Conservation (phyloP, 2,888 invertebrate genomes). For the Empis livida region DNA sequence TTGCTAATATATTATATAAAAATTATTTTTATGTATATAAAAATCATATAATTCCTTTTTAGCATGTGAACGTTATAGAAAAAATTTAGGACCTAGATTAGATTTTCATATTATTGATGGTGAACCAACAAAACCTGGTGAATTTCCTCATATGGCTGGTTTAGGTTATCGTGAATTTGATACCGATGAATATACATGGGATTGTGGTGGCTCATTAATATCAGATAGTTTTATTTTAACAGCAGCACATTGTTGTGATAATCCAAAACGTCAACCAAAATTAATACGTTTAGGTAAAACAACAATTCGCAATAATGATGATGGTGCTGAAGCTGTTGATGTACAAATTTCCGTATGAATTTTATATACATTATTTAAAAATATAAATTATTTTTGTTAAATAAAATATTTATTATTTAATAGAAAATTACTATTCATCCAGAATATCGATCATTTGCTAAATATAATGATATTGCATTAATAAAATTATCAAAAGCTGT, state of each 20-base stretch:
- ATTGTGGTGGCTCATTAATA: conserved; percentile 12
- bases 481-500: conserved; percentile 11
- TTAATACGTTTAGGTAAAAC: conserved; percentile 11
- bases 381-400: neutral
- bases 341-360: conserved; percentile 5
- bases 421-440: conserved; percentile 12
- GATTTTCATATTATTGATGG: conserved; percentile 8
- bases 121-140: conserved; percentile 5
- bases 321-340: conserved; percentile 4
- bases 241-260: conserved; percentile 12
- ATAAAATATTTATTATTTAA: neutral
- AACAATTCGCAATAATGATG: neutral
- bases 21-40: too few relatives aligned
- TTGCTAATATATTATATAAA: too few relatives aligned
- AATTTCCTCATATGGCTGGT: conserved; percentile 12
- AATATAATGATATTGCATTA: conserved; percentile 20
- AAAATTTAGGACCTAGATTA: too few relatives aligned
- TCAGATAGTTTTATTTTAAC: conserved; percentile 6
- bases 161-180: conserved; percentile 5
- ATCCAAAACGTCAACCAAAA: conserved; percentile 2
- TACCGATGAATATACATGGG: neutral
- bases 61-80: too few relatives aligned
- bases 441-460: conserved; percentile 4
- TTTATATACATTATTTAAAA: neutral
- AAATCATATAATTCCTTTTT: too few relatives aligned